A percentile compares a stretch with the other conserved stretches of the same genome.
These are phyloP conservation scores for Drosophila fuyamai DNA, from an alignment of 1,140 invertebrate genomes.

Conservation along the genomic window DNA sequence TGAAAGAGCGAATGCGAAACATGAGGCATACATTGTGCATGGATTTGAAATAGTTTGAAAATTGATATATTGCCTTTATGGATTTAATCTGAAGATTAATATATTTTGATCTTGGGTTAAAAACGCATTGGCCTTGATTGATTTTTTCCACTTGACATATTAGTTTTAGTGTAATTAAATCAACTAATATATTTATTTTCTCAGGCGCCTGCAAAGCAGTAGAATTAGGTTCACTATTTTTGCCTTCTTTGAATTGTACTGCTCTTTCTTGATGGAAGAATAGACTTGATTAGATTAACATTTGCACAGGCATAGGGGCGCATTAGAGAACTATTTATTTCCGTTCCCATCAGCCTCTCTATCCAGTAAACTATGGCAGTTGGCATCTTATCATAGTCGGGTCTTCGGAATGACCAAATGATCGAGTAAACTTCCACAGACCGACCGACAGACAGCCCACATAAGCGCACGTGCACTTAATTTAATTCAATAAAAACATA, in stretches of 20 bases:
- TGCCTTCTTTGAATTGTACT: not conserved
- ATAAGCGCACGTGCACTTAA: conserved; percentile 77
- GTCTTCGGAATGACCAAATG: conserved; percentile 33
- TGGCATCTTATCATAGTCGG: conserved; percentile 36
- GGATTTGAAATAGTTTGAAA: conserved; percentile 15
- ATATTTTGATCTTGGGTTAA: conserved; percentile 24
- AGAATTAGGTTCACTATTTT: not conserved
- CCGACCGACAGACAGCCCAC: conserved; percentile 49
- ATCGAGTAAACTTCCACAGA: conserved; percentile 18
- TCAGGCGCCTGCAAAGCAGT: not conserved
- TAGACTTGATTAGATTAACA: conserved; percentile 71
- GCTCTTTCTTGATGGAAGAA: not conserved
- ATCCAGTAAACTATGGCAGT: conserved; percentile 13
- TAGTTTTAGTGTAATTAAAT: too few relatives aligned
- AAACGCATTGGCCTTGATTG: conserved; percentile 1
- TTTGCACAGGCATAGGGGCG: conserved; percentile 66
- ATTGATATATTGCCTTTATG: conserved; percentile 24
- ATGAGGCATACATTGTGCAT: conserved; percentile 33
- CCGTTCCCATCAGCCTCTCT: conserved; percentile 17
- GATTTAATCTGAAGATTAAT: conserved; percentile 12
- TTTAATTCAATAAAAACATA: conserved; percentile 83
- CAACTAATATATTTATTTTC: conserved; percentile 3
- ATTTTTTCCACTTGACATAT: not conserved
- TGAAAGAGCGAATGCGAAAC: conserved; percentile 37
- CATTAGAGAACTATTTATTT: conserved; percentile 18